Base-by-base conservation (phyloP, 2,797 vertebrate genomes). In the Xiphophorus birchmanni region DNA sequence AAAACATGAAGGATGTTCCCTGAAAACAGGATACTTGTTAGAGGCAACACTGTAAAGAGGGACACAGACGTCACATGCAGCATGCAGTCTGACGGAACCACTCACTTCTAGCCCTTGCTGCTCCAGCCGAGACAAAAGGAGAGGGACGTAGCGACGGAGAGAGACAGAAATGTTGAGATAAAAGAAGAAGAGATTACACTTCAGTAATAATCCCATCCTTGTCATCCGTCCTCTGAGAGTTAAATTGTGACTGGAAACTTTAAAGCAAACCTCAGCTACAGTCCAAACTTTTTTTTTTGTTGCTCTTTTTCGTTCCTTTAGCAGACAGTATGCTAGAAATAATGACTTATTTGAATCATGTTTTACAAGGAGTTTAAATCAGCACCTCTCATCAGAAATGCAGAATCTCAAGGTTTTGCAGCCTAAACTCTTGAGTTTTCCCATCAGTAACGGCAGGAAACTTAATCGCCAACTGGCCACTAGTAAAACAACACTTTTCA, bases 61-160 rank as follows among this genome's bases (percentile, higher is more conserved):
- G 79, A 69, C 18, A 77, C 78, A 76, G 76, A 87, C 73, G 18
- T 65, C 5, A 32, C 92, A 94, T 93, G 92, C 90, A 89, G 86
- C 91, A 95, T 93, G 93, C 93, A 90, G 78, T 74, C 26, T 72
- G 83, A 78, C 48, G 84, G 81, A 89, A 79, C 76, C 95, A 99
- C 98, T 99, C 98, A 99, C 98, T 99, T 99, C 98, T 91, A 99
- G 96, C 91, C 97, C 97, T 97, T 99, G 98, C 98, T 99, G 98
- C 97, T 98, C 97, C 95, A 86, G 88, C 92, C 89, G 91, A 86
- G 93, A 89, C 77, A 78, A 82, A 88, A 87, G 90, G 94, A 93
- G 88, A 83, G 72, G 82, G 90, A 89, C 85, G 92, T 90, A 78
- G 80, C 82, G 63, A 37, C 9, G 84, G 78, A 86, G 92, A 91